A percentile compares a stretch with the other conserved stretches of the same genome.
Evolutionary conservation across 2,888 invertebrate species (phyloP).

Genomic region (Troides aeacus): DNA sequence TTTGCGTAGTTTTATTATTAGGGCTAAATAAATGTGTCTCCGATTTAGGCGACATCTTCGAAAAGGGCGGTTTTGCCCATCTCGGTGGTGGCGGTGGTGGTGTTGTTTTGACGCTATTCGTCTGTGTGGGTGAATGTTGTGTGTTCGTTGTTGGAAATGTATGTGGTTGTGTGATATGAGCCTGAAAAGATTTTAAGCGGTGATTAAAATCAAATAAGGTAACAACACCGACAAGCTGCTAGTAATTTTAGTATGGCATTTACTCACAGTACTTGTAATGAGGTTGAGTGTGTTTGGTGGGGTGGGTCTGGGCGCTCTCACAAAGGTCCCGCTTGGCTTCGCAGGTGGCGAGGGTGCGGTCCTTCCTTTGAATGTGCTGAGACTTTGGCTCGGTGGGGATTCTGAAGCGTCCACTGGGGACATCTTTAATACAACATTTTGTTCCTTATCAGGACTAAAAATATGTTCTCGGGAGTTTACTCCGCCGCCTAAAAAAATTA

Average conservation of each 20-base stretch:
- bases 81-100: slow-evolving; percentile 92
- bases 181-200: slow-evolving; percentile 74
- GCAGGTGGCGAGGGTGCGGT: slow-evolving; percentile 78
- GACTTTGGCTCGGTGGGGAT: slow-evolving; percentile 74
- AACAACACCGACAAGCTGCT: slow-evolving; percentile 50
- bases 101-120: slow-evolving; percentile 72
- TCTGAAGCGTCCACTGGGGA: slow-evolving; percentile 82
- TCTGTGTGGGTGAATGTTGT: slow-evolving; percentile 66
- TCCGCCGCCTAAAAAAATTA: slow-evolving; percentile 56
- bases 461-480: slow-evolving; percentile 66
- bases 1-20: slow-evolving; percentile 72
- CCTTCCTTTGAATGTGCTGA: slow-evolving; percentile 85
- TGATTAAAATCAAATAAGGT: slow-evolving; percentile 49
- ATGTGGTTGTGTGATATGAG: slow-evolving; percentile 78
- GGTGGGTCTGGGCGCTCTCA: slow-evolving; percentile 86
- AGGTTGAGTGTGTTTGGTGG: slow-evolving; percentile 91
- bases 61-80: slow-evolving; percentile 88
- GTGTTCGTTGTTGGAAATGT: slow-evolving; percentile 68
- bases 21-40: slow-evolving; percentile 68
- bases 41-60: slow-evolving; percentile 73
- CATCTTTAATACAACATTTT: slow-evolving; percentile 87
- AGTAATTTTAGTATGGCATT: slow-evolving; percentile 25
- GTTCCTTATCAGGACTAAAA: slow-evolving; percentile 71
- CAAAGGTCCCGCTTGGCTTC: slow-evolving; percentile 69
- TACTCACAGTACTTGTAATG: slow-evolving; percentile 79